Base-by-base conservation (phyloP, 1,140 invertebrate genomes). In the Diorhabda sublineata region DNA sequence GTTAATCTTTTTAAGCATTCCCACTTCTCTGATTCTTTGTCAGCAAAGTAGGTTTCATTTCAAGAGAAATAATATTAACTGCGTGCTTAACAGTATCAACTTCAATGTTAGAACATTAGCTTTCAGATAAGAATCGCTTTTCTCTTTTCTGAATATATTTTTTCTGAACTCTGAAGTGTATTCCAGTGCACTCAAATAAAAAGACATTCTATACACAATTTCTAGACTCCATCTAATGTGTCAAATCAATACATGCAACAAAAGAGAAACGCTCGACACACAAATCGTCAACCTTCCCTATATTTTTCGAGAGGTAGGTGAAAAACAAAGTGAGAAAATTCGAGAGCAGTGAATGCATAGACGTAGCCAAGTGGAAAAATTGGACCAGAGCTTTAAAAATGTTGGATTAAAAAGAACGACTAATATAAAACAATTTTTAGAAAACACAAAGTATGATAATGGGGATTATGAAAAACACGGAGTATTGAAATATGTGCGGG, bases 201-300 rank as follows among this genome's bases (percentile, higher is more conserved):
- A 52, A 52, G 47, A 52, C 47, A 52, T 52, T 52, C 47, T 52
- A 52, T 52, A 52, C 47, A 52, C 47, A 52, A 52, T 52, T 52
- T 52, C 47, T 8, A 6, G 47, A 52, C 47, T 52, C 47, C 47
- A 52, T 52, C 47, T 52, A 52, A n/a, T 52, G 47, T 52, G 47
- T 52, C 47, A 52, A 52, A 52, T 52, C 47, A 52, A 52, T 52
- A 52, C 47, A 52, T 52, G 47, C n/a, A n/a, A 52, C 47, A 52
- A 52, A 52, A 52, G 47, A 52, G n/a, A 52, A 52, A 52, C n/a
- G 47, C 47, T 52, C 47, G 47, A 52, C 47, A 52, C 47, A 52
- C 47, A 52, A 52, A 52, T 52, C 47, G 47, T 52, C 47, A 8
- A 6, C 47, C 47, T 52, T 52, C 47, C n/a, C 4, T n/a, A 52